phyloP scores from a whole-genome alignment of 2,797 vertebrate genomes.

The Sebastes alutus region DNA sequence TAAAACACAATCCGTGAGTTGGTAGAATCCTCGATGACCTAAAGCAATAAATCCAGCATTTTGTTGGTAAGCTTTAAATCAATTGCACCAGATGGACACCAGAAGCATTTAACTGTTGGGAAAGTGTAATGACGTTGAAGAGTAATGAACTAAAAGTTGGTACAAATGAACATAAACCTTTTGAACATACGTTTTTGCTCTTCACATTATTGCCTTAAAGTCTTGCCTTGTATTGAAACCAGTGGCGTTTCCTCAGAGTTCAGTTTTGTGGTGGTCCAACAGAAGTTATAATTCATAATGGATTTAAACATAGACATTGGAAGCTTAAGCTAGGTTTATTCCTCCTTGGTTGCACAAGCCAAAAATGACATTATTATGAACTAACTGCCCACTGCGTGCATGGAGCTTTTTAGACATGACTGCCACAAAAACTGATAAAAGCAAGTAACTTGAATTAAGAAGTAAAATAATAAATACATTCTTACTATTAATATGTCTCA shows the following conservation, averaged over 20 bases:
- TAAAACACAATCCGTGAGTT: slow-evolving; percentile 6
- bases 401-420: no score
- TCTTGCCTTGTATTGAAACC: background rate
- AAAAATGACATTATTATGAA: no score
- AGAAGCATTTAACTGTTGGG: background rate
- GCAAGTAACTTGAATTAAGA: background rate
- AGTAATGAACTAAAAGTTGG: slow-evolving; percentile 13
- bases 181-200: background rate
- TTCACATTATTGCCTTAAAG: background rate
- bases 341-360: no score
- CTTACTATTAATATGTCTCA: background rate
- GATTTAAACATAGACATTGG: no score
- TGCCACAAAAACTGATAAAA: background rate
- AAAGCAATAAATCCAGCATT: slow-evolving; percentile 26
- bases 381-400: no score
- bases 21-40: background rate
- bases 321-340: no score
- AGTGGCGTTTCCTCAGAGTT: background rate
- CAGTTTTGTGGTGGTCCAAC: background rate
- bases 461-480: no score
- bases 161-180: background rate
- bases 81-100: slow-evolving; percentile 34
- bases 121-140: slow-evolving; percentile 11
- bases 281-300: no score
- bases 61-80: slow-evolving; percentile 34